Base-by-base conservation (phyloP, 1,140 invertebrate genomes). In the Micrasema longulum region DNA sequence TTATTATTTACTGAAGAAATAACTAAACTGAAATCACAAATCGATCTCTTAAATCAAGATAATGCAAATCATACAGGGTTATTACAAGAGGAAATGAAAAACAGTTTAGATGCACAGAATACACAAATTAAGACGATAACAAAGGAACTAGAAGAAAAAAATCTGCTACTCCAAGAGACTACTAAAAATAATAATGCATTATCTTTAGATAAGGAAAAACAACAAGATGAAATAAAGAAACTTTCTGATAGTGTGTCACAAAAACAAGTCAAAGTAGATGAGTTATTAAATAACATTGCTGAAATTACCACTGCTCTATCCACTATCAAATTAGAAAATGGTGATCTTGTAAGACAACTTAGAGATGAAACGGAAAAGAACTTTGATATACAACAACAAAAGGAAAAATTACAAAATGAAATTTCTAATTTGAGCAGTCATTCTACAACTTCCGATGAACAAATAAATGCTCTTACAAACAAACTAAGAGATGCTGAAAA, bases 131-230 rank as follows among this genome's bases (percentile, higher is more conserved):
- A 82, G 68, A 77, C 82, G 52, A 73, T 83, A 31, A 78, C 79
- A 38, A 84, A 84, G 71, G 83, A 88, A 77, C 36, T 64, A 22
- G 84, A 88, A 71, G 78, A 83, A 52, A 84, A 88, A 72, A 86
- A 79, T 70, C 76, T 79, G 38, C 69, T 83, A 4, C 77, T 85
- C 38, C 85, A 85, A 77, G 80, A 87, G 75, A 84, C 76, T 38
- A 84, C 87, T 75, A 65, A 81, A 26, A 82, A 83, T 77, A 77
- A 82, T 7, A 80, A 83, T 55, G 76, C 79, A 23, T 71, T 85
- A 1, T 83, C 80, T 76, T 78, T 78, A 12, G 80, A 85, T 73
- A 82, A 83, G 62, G 79, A 72, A 14, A 72, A 80, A 31, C 82
- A 84, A 64, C 72, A 68, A 12, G 81, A 84, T 71, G 82, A 85